Base-by-base conservation (phyloP, 1,140 invertebrate genomes). In the Leptinotarsa lineolata region DNA sequence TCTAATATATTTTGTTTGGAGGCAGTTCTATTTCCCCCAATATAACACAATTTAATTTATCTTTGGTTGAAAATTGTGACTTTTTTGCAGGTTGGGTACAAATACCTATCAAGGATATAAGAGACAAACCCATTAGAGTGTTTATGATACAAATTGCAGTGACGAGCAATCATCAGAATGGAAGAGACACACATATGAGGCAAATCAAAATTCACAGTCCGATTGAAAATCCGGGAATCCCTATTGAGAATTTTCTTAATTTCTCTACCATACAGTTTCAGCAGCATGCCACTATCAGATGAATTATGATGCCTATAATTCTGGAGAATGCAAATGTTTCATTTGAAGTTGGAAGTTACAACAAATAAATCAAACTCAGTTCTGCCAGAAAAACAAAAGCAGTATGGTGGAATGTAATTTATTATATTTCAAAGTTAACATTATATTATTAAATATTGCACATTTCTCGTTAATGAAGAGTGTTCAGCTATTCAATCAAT, bases 121-220 rank as follows among this genome's bases (percentile, higher is more conserved):
- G 93, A 78, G 93, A 95, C 39, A 90, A 91, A 79, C 94, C 95
- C 5, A 94, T 98, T 48, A 88, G 96, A 77, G 97, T 97, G 39
- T 98, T 96, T 81, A 97, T 99, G 94, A 91, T 99, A 58, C 97
- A 99, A 86, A 95, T 97, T 81, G 95, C 96, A n/a, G 94, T 97
- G 1, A 90, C 99, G 15, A 97, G 95, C 72, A 99, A 99, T 86
- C 97, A 99, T 86, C 98, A 99, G 85, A 99, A 99, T 88, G 98
- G 98, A 16, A 85, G 98, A 70, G 98, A 99, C 81, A 99, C 97
- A 11, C 98, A 99, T 83, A 94, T 99, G 88, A 88, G 98, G 64
- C 96, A 98, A 85, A 98, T 99, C 63, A 96, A 97, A 85, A 93
- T 99, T 64, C 95, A 98, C 83, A 96, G 96, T 58, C 96, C 97